A percentile compares a stretch with the other conserved stretches of the same genome.
Evolutionary conservation across 2,113 vertebrate species (phyloP).

Genomic region (Rhabdornis inornatus): DNA sequence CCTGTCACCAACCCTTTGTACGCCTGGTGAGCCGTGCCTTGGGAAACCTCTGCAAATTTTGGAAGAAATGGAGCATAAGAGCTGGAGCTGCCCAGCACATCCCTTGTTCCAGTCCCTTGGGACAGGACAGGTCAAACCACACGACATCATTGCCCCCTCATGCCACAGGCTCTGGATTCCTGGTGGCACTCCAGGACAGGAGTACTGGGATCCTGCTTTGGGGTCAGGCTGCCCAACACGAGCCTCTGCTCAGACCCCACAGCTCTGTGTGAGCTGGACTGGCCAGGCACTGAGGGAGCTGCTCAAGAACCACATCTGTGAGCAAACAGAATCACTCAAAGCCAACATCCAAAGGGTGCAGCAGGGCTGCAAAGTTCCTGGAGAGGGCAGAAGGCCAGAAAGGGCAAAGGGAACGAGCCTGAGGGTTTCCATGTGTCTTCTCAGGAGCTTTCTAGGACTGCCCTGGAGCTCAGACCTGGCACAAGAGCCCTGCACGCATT

Average conservation of each 20-base stretch:
- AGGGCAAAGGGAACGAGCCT: accelerated
- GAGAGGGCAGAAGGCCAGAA: not conserved
- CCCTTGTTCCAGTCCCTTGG: not conserved
- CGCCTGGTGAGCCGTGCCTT: not conserved
- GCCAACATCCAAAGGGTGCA: not conserved
- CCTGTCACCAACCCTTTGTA: not conserved
- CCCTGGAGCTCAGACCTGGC: not conserved
- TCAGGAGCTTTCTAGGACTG: not conserved
- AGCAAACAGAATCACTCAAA: not conserved
- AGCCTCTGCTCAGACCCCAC: not conserved
- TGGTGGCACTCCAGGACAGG: not conserved
- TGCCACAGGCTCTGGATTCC: accelerated
- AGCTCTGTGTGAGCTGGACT: not conserved
- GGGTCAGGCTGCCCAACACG: accelerated
- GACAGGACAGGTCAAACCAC: not conserved
- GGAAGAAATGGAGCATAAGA: not conserved
- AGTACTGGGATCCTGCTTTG: not conserved
- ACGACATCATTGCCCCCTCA: not conserved
- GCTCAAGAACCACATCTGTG: not conserved
- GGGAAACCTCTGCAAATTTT: not conserved
- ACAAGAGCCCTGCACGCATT: not conserved
- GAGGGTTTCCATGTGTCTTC: not conserved
- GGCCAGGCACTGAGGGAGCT: not conserved
- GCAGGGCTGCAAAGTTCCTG: not conserved
- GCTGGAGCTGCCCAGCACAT: not conserved